Conservation (phyloP, 1,140 invertebrate species). For the Rhagoletis zephyria region DNA sequence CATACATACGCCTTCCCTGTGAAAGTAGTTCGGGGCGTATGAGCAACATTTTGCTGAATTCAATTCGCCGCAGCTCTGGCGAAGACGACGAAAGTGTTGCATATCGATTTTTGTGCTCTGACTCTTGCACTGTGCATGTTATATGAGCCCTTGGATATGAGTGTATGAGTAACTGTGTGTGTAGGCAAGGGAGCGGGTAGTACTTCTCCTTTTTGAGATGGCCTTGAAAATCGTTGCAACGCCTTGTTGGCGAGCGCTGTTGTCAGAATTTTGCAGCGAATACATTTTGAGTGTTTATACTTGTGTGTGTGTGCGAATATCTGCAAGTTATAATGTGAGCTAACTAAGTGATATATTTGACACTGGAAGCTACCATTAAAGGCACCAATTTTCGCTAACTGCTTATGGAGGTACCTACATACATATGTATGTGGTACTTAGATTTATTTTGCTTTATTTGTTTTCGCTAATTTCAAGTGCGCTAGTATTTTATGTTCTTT, state of each 20-base stretch:
- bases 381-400: too few species aligned
- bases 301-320: not conserved
- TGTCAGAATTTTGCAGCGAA: not conserved
- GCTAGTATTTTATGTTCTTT: too few species aligned
- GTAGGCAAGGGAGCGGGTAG: not conserved
- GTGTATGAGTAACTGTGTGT: not conserved
- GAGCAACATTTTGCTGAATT: constrained; percentile 27
- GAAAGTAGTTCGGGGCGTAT: not conserved
- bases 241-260: not conserved
- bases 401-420: too few species aligned
- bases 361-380: too few species aligned
- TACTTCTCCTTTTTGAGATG: not conserved
- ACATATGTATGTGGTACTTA: too few species aligned
- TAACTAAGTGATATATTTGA: too few species aligned
- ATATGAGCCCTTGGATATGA: not conserved
- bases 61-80: constrained; percentile 4
- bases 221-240: constrained; percentile 41
- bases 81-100: not conserved
- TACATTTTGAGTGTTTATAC: not conserved
- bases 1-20: not conserved
- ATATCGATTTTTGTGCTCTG: constrained; percentile 28
- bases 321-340: not conserved
- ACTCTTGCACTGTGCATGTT: not conserved
- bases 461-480: too few species aligned
- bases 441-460: too few species aligned